Conservation (phyloP, 2,113 vertebrate species). For the Aspidoscelis tigris region DNA sequence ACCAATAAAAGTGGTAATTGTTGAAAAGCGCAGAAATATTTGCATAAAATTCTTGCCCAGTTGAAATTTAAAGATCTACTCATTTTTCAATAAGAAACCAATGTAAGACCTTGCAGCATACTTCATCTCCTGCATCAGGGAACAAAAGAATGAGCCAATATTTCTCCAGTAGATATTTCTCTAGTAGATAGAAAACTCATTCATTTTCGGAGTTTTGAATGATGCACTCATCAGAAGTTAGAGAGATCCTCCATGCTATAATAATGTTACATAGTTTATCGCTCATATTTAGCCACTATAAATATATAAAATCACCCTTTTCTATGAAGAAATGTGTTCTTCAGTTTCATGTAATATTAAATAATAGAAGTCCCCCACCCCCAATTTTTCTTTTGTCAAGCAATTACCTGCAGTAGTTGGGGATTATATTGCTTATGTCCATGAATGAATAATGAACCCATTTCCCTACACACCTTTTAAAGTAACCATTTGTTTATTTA, state of each 20-base stretch:
- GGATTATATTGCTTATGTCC: neutral
- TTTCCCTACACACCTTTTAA: neutral
- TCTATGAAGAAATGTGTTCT: neutral
- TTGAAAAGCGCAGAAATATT: neutral
- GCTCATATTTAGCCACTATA: neutral
- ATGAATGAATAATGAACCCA: neutral
- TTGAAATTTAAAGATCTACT: neutral
- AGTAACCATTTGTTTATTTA: neutral
- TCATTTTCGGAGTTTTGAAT: neutral
- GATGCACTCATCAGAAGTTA: no score
- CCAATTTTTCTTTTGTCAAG: neutral
- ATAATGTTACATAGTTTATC: neutral
- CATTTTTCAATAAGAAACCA: constrained; percentile 1
- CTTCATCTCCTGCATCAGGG: neutral
- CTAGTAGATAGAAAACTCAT: neutral
- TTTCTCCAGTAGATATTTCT: neutral
- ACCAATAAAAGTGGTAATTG: neutral
- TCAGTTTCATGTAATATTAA: neutral
- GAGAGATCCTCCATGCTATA: neutral
- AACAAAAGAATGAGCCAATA: neutral
- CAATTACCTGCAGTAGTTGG: neutral
- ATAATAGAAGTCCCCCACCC: no score
- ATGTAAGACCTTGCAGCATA: neutral
- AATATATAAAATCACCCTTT: neutral
- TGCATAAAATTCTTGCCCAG: neutral